Conservation (phyloP, 2,113 vertebrate species). For the Chaenocephalus aceratus region DNA sequence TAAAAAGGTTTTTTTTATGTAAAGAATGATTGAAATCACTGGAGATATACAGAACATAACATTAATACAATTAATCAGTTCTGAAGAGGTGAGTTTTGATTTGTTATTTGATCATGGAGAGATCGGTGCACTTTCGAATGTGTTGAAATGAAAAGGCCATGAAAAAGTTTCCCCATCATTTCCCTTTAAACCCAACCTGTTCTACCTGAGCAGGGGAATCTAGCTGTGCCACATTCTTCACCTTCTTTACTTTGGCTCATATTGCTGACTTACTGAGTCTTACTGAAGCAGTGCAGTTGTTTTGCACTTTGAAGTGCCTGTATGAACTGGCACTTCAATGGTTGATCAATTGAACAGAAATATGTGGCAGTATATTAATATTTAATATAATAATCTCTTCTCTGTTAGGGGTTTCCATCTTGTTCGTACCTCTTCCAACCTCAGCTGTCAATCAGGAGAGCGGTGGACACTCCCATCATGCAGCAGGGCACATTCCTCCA, state of each 20-base stretch:
- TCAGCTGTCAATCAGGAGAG: conserved; percentile 90
- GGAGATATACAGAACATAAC: too few species aligned
- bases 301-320: background rate
- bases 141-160: background rate
- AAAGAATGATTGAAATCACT: too few species aligned
- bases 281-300: background rate
- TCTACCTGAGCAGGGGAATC: background rate
- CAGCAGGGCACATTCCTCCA: conserved; percentile 77
- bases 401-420: conserved; percentile 88
- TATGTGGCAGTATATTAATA: background rate
- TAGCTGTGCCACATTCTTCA: conserved; percentile 33
- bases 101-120: too few species aligned
- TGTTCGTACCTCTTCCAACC: conserved; percentile 94
- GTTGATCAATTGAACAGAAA: background rate
- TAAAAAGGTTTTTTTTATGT: too few species aligned
- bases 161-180: background rate
- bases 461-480: conserved; percentile 85
- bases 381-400: background rate
- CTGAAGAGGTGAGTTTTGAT: too few species aligned
- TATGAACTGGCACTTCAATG: background rate
- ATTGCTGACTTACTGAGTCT: background rate
- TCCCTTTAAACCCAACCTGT: conserved; percentile 10
- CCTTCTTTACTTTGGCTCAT: background rate
- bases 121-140: too few species aligned
- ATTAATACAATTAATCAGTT: too few species aligned